Conservation (phyloP, 1,140 invertebrate species). For the Diachasma alloeum region DNA sequence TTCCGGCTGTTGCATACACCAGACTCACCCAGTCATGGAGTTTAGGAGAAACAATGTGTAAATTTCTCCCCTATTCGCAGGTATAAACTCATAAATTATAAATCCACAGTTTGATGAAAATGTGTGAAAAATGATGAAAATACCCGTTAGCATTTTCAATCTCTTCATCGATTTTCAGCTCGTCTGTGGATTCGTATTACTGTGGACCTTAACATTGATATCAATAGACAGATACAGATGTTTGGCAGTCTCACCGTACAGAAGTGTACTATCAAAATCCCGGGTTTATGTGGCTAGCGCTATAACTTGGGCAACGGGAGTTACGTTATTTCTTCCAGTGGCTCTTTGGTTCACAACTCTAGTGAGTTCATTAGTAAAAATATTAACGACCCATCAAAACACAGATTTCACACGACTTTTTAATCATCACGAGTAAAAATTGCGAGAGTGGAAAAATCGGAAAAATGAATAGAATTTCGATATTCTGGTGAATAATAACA, state of each 20-base stretch:
- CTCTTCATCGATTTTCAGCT: slow-evolving; percentile 60
- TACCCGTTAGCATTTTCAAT: background rate
- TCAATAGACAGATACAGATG: slow-evolving; percentile 70
- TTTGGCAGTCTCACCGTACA: slow-evolving; percentile 68
- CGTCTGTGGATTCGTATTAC: slow-evolving; percentile 69
- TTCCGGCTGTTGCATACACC: slow-evolving; percentile 66
- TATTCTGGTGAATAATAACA: too few relatives aligned
- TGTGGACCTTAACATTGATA: slow-evolving; percentile 71
- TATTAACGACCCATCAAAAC: background rate
- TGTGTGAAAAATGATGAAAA: too few relatives aligned
- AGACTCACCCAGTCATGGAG: slow-evolving; percentile 65
- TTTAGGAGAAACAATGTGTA: slow-evolving; percentile 66
- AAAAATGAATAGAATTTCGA: too few relatives aligned
- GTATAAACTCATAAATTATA: slow-evolving; percentile 46
- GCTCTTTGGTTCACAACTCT: slow-evolving; percentile 65
- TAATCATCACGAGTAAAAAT: too few relatives aligned
- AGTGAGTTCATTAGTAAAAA: slow-evolving; percentile 30
- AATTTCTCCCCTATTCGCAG: slow-evolving; percentile 69
- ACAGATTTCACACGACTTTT: background rate
- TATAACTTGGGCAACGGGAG: slow-evolving; percentile 64
- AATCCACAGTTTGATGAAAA: background rate
- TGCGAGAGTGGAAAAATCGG: too few relatives aligned
- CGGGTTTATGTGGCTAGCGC: slow-evolving; percentile 59
- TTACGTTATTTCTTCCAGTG: slow-evolving; percentile 65
- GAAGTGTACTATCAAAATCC: slow-evolving; percentile 63